These are phyloP conservation scores for Serinus canaria DNA, from an alignment of 2,113 vertebrate genomes.

Conservation along the genomic window DNA sequence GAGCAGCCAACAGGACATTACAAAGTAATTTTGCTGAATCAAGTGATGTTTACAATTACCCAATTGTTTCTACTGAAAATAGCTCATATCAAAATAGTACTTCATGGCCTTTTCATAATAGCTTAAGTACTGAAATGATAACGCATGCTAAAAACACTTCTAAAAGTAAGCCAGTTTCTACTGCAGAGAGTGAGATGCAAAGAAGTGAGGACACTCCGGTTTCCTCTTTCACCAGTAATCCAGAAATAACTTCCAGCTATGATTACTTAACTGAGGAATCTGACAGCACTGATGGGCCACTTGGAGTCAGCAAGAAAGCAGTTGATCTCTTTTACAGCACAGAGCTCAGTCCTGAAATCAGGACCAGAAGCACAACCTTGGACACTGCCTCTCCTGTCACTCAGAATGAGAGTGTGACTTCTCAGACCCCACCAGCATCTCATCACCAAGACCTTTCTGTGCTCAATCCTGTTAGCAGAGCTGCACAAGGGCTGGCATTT, in stretches of 20 bases:
- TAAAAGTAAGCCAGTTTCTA: background rate
- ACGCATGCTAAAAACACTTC: background rate
- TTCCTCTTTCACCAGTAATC: background rate
- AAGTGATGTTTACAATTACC: background rate
- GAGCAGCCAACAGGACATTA: background rate
- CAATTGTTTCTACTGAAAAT: background rate
- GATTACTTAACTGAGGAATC: constrained; percentile 57
- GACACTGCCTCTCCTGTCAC: background rate
- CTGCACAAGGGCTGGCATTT: background rate
- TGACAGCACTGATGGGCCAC: constrained; percentile 47
- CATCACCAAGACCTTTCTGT: background rate
- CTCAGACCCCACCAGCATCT: background rate
- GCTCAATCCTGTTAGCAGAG: background rate
- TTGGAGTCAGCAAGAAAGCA: background rate
- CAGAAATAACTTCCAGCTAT: constrained; percentile 51
- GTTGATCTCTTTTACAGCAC: background rate
- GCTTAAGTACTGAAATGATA: background rate
- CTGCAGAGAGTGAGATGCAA: background rate
- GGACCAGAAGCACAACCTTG: background rate
- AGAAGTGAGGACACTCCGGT: background rate
- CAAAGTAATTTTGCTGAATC: constrained; percentile 28
- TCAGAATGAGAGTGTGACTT: background rate
- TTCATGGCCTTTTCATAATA: background rate
- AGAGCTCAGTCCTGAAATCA: background rate
- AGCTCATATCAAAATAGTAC: constrained; percentile 26